Evolutionary conservation across 2,797 vertebrate genomes (phyloP), one percentile per base, ranked within the genome.

Genomic region (Hyperoplus lanceolatus): DNA sequence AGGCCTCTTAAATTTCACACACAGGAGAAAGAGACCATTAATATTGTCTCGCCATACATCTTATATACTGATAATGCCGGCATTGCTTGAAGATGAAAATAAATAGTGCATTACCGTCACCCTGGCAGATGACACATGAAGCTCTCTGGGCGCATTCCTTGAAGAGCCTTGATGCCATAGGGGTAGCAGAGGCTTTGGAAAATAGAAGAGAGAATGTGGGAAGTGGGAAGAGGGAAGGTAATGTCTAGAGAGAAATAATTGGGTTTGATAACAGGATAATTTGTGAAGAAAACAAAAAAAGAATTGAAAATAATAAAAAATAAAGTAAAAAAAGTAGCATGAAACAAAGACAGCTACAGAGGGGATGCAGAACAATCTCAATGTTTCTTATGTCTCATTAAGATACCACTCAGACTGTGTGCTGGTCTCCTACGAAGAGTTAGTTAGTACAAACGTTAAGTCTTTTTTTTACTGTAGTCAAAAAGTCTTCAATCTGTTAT

Each of bases 1-100:
- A 93, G 78, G 85, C 91, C 84, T 90, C 92, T 94, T 95, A 95
- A 90, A 93, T 95, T 95, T 94, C 59, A 64, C 85, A 83, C 85
- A 83, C 73, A 9, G 77, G 83, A 85, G 88, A 90, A 90, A 87
- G 84, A 87, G 67, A 87, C 91, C 94, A 95, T 95, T 94, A 94
- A 94, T 95, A 94, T 93, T 91, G 90, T 93, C 93, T 93, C 88
- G 87, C 93, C 92, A 90, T 91, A 93, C 90, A 90, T 95, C 91
- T 94, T 91, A 95, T 86, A 93, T 89, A 88, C 89, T 88, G 93
- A 95, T 95, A 95, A 95, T 95, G 93, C 91, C 92, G 93, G 90
- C 94, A 91, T 93, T 89, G 93, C 93, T 94, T 81, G 89, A 86
- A 94, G 94, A 95, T 95, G 93, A 94, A 95, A 94, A 94, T 91